These are phyloP conservation scores for Tupaia chinensis DNA, from an alignment of 2,113 vertebrate genomes.

Conservation along the genomic window DNA sequence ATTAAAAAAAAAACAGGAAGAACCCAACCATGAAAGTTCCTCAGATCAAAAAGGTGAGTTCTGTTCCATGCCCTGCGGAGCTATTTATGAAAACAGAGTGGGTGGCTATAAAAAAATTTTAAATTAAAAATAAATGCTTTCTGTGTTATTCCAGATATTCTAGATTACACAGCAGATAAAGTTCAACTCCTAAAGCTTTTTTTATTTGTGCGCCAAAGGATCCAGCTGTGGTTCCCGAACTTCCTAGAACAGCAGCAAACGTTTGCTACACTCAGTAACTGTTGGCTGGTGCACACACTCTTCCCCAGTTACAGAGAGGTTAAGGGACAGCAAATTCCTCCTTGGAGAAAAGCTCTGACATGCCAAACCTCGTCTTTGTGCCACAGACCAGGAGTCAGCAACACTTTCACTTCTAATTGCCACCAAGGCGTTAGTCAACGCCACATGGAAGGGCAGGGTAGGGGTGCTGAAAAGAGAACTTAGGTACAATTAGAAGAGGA, in stretches of 20 bases:
- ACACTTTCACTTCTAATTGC: background rate
- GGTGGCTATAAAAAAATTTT: background rate
- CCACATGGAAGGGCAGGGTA: background rate
- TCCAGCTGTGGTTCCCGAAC: background rate
- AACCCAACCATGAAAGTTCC: background rate
- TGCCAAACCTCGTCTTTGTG: background rate
- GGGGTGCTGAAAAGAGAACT: background rate
- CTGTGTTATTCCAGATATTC: background rate
- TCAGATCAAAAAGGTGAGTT: conserved; percentile 54
- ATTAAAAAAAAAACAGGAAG: conserved; percentile 46
- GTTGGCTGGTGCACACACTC: background rate
- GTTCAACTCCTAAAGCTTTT: background rate
- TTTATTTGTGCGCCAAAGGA: background rate
- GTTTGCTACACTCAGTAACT: background rate
- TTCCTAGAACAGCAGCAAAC: background rate
- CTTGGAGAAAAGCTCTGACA: background rate
- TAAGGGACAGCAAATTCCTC: background rate
- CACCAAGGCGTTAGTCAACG: background rate
- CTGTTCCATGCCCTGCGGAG: background rate
- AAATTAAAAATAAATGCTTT: conserved; percentile 22
- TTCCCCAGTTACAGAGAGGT: background rate
- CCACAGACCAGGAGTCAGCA: background rate
- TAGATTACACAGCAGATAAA: background rate
- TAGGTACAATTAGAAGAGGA: background rate
- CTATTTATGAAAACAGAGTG: conserved; percentile 22